Evolutionary conservation across 1,140 invertebrate genomes (phyloP), one percentile per base, ranked within the genome.

Genomic region (Proctacanthus coquilletti): DNA sequence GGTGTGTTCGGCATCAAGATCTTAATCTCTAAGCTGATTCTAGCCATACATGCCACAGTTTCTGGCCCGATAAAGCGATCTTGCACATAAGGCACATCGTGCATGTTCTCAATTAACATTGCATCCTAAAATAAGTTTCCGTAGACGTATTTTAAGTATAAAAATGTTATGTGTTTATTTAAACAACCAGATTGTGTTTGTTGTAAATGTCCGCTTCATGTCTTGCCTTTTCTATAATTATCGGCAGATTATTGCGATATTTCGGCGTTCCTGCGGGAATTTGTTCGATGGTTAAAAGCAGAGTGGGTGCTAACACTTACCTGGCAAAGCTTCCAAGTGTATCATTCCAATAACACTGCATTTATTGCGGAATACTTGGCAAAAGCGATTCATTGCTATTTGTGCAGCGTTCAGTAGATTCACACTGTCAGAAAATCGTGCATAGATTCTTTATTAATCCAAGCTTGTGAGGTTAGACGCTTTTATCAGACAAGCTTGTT

Each of bases 61-160:
- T 89, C 84, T 2, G 83, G 77, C 5, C 72, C 70, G 30, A 79
- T 51, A 20, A 71, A 42, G 23, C 58, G 51, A 2, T 64, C 49
- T 42, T 66, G 64, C 2, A 79, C 44, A 48, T 89, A 89, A 1
- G 84, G 86, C 11, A 84, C 51, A 53, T 89, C 86, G 52, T 85
- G 71, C 84, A 88, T 89, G 52, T 89, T 89, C 62, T 89, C 86
- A 2, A 91, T 55, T 9, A 88, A 52, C 2, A 89, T 57, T 14
- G 68, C 79, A 63, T 87, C 79, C 82, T 85, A 38, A 39, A 50
- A 1, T 18, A 14, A 17, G 5, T 31, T 11, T 4, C n/a, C 19
- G 1, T 21, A 13, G 23, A 21, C 30, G 17, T 30, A 34, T 34
- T 11, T 14, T 10, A 17, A 23, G 13, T 21, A 38, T 5, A 20